These are phyloP conservation scores for Luehdorfia chinensis DNA, from an alignment of 1,140 invertebrate genomes.

Conservation along the genomic window DNA sequence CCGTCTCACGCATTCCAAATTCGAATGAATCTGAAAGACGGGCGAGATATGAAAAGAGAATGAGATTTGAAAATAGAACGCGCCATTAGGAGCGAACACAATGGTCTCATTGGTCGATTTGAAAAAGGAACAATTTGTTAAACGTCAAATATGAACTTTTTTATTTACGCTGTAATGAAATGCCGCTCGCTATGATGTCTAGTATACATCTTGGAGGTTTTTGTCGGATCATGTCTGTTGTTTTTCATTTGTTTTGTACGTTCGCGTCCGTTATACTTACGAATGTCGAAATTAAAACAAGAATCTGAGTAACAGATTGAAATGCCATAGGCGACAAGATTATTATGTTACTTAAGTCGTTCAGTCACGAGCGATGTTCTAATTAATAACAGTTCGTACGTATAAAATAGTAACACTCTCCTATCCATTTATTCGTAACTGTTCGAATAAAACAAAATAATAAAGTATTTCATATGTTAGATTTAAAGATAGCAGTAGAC, in stretches of 20 bases:
- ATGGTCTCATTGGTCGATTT: conserved; percentile 75
- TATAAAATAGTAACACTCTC: conserved; percentile 23
- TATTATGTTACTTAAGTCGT: conserved; percentile 57
- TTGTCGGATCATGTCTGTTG: conserved; percentile 50
- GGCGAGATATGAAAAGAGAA: conserved; percentile 74
- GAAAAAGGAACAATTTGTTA: conserved; percentile 77
- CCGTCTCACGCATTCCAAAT: conserved; percentile 70
- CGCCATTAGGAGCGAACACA: conserved; percentile 73
- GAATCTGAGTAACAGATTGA: conserved; percentile 50
- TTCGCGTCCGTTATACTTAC: conserved; percentile 51
- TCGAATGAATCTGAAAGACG: conserved; percentile 72
- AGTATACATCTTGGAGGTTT: conserved; percentile 57
- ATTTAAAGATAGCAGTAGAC: conserved; percentile 30
- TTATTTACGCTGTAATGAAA: conserved; percentile 72
- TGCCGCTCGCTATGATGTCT: conserved; percentile 63
- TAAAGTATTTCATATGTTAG: conserved; percentile 26
- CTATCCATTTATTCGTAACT: conserved; percentile 3
- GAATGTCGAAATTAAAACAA: conserved; percentile 70
- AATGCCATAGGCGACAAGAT: conserved; percentile 64
- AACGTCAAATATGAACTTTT: conserved; percentile 76
- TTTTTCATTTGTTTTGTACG: conserved; percentile 66
- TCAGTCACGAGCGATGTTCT: conserved; percentile 37
- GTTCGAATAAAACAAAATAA: conserved; percentile 14
- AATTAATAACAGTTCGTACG: conserved; percentile 53
- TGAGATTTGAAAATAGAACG: conserved; percentile 76